Evolutionary conservation across 2,797 vertebrate species (phyloP).

Genomic region (Ambastaia sidthimunki): DNA sequence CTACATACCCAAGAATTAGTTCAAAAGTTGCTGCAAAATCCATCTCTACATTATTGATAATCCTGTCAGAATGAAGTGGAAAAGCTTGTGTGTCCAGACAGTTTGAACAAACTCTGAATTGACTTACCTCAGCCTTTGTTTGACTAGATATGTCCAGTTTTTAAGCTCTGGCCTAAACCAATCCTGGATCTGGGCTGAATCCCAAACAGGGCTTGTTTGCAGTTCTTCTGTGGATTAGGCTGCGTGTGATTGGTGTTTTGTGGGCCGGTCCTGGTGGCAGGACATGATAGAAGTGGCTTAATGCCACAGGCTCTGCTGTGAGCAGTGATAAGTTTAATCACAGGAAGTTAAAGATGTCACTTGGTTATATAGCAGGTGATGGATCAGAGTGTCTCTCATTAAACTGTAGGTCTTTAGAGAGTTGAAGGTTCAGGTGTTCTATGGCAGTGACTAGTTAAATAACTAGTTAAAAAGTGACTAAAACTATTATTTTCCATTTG

Average conservation of each 20-base stretch:
- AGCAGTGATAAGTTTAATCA: slow-evolving; percentile 34
- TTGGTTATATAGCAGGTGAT: slow-evolving; percentile 22
- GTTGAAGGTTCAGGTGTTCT: not conserved
- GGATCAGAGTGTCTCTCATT: slow-evolving; percentile 1
- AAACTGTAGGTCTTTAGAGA: not conserved
- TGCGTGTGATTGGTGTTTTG: slow-evolving; percentile 17
- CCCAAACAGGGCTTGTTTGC: slow-evolving; percentile 37
- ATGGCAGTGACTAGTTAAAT: too few relatives aligned
- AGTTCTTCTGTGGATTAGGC: slow-evolving; percentile 22
- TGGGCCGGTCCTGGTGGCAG: slow-evolving; percentile 28
- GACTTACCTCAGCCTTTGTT: slow-evolving; percentile 15
- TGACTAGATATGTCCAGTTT: not conserved
- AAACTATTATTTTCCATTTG: not conserved
- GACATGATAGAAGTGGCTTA: slow-evolving; percentile 31
- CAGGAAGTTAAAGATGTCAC: slow-evolving; percentile 31
- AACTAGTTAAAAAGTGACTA: too few relatives aligned
- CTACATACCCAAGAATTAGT: not conserved
- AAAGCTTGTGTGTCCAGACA: slow-evolving; percentile 18
- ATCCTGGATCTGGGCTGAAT: slow-evolving; percentile 28
- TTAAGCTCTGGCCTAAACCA: slow-evolving; percentile 19
- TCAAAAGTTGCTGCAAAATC: slow-evolving; percentile 27
- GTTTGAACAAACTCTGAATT: slow-evolving; percentile 27
- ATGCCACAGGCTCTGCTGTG: slow-evolving; percentile 22
- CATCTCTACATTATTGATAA: slow-evolving; percentile 34
- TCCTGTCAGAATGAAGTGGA: slow-evolving; percentile 2